Evolutionary conservation across 2,113 vertebrate genomes (phyloP).

Genomic region (Hoplias malabaricus): DNA sequence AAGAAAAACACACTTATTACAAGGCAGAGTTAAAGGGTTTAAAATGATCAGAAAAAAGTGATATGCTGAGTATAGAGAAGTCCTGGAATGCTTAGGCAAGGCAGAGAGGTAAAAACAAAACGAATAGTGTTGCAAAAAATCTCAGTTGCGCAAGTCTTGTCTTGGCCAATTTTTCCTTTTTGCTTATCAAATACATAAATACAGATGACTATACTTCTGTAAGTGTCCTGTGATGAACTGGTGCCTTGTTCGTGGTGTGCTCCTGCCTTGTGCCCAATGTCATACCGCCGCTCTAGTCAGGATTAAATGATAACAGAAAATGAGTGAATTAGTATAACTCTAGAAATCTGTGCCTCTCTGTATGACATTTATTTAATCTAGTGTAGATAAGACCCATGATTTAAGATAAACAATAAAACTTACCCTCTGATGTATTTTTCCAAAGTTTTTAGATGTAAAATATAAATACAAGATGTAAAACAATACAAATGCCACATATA

Average conservation of each 20-base stretch:
- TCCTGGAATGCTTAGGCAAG: not conserved
- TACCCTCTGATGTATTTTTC: not conserved
- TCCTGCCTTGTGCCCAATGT: no score
- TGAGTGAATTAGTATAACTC: not conserved
- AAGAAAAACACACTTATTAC: not conserved
- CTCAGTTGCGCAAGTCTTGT: no score
- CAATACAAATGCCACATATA: conserved; percentile 22
- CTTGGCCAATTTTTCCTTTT: no score
- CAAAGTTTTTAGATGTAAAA: not conserved
- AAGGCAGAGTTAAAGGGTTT: not conserved
- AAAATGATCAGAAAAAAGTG: not conserved
- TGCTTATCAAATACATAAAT: no score
- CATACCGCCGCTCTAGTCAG: no score
- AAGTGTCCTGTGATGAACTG: no score
- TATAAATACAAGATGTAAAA: not conserved
- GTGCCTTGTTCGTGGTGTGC: no score
- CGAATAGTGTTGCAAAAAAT: no score
- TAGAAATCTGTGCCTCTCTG: not conserved
- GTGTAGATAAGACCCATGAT: not conserved
- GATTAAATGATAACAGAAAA: no score
- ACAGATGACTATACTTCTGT: no score
- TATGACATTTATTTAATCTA: not conserved
- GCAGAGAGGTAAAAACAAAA: no score
- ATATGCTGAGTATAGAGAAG: not conserved
- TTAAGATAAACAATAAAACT: not conserved